Evolutionary conservation across 2,113 vertebrate genomes (phyloP), one percentile per base, ranked within the genome.

Genomic region (Psilopsiagon aymara): DNA sequence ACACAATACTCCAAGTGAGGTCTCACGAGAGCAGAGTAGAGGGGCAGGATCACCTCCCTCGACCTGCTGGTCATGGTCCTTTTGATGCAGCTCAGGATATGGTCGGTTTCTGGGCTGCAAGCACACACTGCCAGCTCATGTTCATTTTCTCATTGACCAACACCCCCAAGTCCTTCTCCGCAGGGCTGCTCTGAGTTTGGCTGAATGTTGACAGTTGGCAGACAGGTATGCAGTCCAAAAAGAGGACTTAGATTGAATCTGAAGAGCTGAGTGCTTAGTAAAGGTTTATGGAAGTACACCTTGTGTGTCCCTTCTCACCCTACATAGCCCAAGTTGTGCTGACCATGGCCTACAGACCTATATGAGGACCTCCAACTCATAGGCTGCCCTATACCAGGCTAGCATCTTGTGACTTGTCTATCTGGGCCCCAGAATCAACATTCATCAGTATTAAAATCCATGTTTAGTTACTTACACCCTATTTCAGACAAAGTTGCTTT

Each of bases 341-440:
- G 17, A 27, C 17, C 11, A n/a, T 2, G 1, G 13, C 25, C 20
- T 6, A 29, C 0, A 0, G 18, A 51, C 7, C 7, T 52, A 3
- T 23, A 5, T 25, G 16, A 77, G 20, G 29, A 66, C 5, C 13
- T 43, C 15, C 27, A 81, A 18, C 25, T 25, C 23, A 64, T 91
- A 88, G 21, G 8, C 24, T 35, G 52, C 17, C 21, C 20, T 51
- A 27, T 16, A 66, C 10, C 17, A 39, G 27, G 25, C 66, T 27
- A 82, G 15, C 25, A 78, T 7, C 10, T 43, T 62, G 17, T 66
- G 44, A 47, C 23, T 47, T 62, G 25, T 12, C 47, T 52, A 18
- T 33, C 66, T 57, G 20, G 41, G 33, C 16, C 10, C 15, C 35
- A 64, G 37, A 82, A 60, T 29, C 19, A 52, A 37, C 11, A 74